Evolutionary conservation across 2,113 vertebrate genomes (phyloP), one percentile per base, ranked within the genome.

Genomic region (Sprattus sprattus): DNA sequence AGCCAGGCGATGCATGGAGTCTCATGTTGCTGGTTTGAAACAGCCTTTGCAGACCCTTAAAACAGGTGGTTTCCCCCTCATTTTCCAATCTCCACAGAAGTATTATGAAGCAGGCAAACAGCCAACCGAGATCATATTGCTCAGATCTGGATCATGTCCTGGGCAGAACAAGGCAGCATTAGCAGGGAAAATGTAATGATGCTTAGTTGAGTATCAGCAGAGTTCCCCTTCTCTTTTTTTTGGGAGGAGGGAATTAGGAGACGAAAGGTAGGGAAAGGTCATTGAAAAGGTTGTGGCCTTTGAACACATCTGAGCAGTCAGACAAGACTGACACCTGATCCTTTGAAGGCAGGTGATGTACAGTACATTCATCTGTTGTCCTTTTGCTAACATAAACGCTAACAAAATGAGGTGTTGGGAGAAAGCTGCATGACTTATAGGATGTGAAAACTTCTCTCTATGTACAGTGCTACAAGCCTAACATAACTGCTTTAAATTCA

Each of bases 301-400:
- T 64, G 39, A 46, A 45, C 54, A 64, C 52, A 67, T 45, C 39
- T 18, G 18, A 45, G 32, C 82, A 82, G 88, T 91, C 85, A 87
- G 89, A 91, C 86, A 47, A 85, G 46, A 83, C 86, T 92, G 86
- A 89, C 90, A 90, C 91, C 82, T 88, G 90, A 85, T 89, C 90
- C 89, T 91, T 92, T 82, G 89, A 82, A 84, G 22, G 81, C 75
- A 75, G 86, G 6, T 39, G 4, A 44, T 45, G 87, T 89, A 88
- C 89, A 67, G 89, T 92, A 39, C 28, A 78, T 6, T 78, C 28
- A 44, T 78, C 10, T 78, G 71, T 39, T 28, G 28, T 39, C 25
- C 25, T 75, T 39, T 75, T 25, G n/a, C 64, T 8, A 10, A 71
- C 25, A 71, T 2, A 39, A 39, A 39, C 39, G 2, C 39, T 39